Conservation (phyloP, 2,888 invertebrate species). For the Oscheius sp. region DNA sequence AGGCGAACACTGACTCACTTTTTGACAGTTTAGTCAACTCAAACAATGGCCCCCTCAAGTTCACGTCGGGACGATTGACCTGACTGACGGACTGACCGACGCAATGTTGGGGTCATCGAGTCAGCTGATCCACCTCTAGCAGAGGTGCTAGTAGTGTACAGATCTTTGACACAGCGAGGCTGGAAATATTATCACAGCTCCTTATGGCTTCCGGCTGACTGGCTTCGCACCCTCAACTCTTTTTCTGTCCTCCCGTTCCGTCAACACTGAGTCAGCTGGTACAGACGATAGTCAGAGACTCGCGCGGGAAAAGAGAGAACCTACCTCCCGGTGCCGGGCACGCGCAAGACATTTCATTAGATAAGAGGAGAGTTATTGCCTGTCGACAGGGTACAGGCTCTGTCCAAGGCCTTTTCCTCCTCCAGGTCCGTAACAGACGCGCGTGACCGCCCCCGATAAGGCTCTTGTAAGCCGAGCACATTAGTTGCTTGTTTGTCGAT, state of each 20-base stretch:
- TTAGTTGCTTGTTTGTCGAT: conserved; percentile 14
- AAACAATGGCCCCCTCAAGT: neutral
- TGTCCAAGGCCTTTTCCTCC: neutral
- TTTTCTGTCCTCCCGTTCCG: neutral
- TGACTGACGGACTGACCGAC: conserved; percentile 3
- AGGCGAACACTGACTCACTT: no score
- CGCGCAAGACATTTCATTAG: conserved; percentile 6
- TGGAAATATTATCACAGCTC: no score
- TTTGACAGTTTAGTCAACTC: neutral
- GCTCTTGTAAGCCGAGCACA: conserved; percentile 31
- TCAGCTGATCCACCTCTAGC: neutral
- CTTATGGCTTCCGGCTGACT: conserved; percentile 2
- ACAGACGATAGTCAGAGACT: neutral
- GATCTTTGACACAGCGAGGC: no score
- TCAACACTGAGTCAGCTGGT: conserved; percentile 17
- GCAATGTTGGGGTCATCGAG: conserved; percentile 15
- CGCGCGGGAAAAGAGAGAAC: neutral
- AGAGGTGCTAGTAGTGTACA: neutral
- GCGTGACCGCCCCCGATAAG: conserved; percentile 20
- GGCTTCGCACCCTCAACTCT: neutral
- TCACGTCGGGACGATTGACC: conserved; percentile 1
- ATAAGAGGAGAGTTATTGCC: conserved; percentile 5
- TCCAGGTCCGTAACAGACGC: neutral
- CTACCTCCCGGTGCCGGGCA: conserved; percentile 3
- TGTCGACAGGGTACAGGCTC: neutral